Evolutionary conservation across 1,140 invertebrate genomes (phyloP).

Genomic region (Vanessa atalanta): DNA sequence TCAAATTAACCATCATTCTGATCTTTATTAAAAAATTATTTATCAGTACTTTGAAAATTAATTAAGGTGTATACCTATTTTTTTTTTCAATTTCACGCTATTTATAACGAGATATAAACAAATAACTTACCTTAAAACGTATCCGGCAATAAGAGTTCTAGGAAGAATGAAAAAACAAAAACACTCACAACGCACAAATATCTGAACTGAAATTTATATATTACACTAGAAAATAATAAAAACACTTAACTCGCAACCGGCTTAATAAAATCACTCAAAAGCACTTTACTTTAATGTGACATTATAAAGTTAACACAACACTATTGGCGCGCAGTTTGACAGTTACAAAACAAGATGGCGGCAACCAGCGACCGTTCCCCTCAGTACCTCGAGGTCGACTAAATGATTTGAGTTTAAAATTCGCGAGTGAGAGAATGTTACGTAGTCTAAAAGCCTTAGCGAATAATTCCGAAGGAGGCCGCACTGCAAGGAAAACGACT

Average conservation of each 20-base stretch:
- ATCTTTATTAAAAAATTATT: no score
- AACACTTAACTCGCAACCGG: not conserved
- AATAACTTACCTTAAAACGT: constrained; percentile 41
- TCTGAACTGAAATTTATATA: constrained; percentile 1
- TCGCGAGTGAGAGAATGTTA: constrained; percentile 64
- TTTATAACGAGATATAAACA: not conserved
- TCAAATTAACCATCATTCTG: no score
- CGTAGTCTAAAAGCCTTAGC: constrained; percentile 52
- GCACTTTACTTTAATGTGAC: no score
- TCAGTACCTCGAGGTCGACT: constrained; percentile 71
- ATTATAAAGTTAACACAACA: constrained; percentile 24
- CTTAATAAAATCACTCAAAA: constrained; percentile 11
- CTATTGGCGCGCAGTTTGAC: constrained; percentile 37
- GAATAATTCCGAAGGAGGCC: constrained; percentile 61
- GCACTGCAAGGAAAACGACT: constrained; percentile 69
- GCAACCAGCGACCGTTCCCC: constrained; percentile 47
- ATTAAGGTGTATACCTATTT: not conserved
- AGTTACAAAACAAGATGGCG: constrained; percentile 52
- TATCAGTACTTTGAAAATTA: not conserved
- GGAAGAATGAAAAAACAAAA: not conserved
- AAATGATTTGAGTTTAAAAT: constrained; percentile 53
- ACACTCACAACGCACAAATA: constrained; percentile 40
- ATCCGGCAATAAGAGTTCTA: constrained; percentile 30
- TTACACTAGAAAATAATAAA: constrained; percentile 12
- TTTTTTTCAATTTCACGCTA: not conserved